phyloP scores from a whole-genome alignment of 2,888 invertebrate species.

The Poecilus cupreus region DNA sequence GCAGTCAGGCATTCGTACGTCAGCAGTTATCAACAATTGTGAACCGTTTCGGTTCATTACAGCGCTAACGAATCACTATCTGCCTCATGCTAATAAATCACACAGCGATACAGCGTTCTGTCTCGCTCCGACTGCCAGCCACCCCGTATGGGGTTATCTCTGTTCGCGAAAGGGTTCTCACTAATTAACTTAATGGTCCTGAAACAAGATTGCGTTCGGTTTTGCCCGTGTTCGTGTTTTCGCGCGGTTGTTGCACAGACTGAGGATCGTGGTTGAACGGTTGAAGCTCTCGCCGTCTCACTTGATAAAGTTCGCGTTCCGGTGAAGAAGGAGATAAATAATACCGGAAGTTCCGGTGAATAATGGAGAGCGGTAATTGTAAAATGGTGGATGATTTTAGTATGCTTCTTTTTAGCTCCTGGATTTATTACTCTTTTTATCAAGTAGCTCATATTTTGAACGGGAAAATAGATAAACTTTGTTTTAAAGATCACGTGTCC shows the following conservation, averaged over 20 bases:
- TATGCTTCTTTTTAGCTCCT: conserved; percentile 5
- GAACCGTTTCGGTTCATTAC: conserved; percentile 60
- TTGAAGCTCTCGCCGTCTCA: conserved; percentile 33
- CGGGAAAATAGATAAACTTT: too few species aligned
- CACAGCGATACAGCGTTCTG: conserved; percentile 44
- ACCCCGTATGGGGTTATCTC: conserved; percentile 58
- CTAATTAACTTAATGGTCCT: conserved; percentile 74
- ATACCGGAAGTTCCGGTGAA: conserved; percentile 52
- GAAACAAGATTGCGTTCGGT: conserved; percentile 74
- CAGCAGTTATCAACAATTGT: conserved; percentile 60
- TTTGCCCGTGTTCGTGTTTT: conserved; percentile 60
- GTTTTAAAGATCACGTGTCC: too few species aligned
- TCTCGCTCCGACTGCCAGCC: conserved; percentile 12
- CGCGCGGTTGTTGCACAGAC: conserved; percentile 1
- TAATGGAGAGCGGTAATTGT: conserved; percentile 43
- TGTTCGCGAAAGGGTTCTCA: conserved; percentile 68
- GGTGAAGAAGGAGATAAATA: conserved; percentile 57
- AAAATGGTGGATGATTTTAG: conserved; percentile 43
- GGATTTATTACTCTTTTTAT: conserved; percentile 13
- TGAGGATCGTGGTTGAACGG: conserved; percentile 26
- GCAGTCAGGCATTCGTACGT: conserved; percentile 50
- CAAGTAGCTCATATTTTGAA: too few species aligned
- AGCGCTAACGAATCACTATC: conserved; percentile 59
- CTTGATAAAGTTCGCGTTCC: conserved; percentile 50
- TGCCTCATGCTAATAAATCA: conserved; percentile 58